Conservation (phyloP, 2,888 invertebrate genomes). For the Aleiodes leptofemur region DNA sequence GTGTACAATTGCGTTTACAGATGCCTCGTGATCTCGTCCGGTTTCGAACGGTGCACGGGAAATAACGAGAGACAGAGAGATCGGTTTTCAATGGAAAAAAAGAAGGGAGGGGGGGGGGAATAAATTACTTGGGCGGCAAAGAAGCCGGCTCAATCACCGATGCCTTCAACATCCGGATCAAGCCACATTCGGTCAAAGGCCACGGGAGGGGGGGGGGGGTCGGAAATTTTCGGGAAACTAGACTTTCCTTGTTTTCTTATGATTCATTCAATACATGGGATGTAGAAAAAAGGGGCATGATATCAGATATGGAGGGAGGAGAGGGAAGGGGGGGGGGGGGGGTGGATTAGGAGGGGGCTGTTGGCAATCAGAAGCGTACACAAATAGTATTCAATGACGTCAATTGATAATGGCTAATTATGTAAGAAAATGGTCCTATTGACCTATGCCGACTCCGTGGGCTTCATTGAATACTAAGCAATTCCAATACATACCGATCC, state of each 20-base stretch:
- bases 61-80: slow-evolving; percentile 21
- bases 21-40: slow-evolving; percentile 49
- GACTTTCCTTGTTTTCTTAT: not conserved
- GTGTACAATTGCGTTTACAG: slow-evolving; percentile 55
- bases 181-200: not conserved
- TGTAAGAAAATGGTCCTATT: slow-evolving; percentile 64
- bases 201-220: not conserved
- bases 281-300: too few relatives aligned
- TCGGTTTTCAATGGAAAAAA: slow-evolving; percentile 23
- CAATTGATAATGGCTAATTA: slow-evolving; percentile 64
- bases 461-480: slow-evolving; percentile 63
- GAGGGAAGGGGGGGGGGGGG: too few relatives aligned
- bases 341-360: too few relatives aligned
- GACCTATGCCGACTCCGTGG: slow-evolving; percentile 59
- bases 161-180: slow-evolving; percentile 25
- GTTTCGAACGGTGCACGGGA: slow-evolving; percentile 35
- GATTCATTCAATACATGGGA: not conserved
- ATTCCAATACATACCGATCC: slow-evolving; percentile 56
- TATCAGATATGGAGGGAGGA: too few relatives aligned
- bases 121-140: not conserved
- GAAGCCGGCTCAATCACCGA: slow-evolving; percentile 30
- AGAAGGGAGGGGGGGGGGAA: not conserved
- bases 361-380: slow-evolving; percentile 31
- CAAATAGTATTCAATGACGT: slow-evolving; percentile 66
- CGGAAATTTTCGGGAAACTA: too few relatives aligned